Evolutionary conservation across 2,888 invertebrate species (phyloP), one percentile per base, ranked within the genome.

Genomic region (Panorpa germanica): DNA sequence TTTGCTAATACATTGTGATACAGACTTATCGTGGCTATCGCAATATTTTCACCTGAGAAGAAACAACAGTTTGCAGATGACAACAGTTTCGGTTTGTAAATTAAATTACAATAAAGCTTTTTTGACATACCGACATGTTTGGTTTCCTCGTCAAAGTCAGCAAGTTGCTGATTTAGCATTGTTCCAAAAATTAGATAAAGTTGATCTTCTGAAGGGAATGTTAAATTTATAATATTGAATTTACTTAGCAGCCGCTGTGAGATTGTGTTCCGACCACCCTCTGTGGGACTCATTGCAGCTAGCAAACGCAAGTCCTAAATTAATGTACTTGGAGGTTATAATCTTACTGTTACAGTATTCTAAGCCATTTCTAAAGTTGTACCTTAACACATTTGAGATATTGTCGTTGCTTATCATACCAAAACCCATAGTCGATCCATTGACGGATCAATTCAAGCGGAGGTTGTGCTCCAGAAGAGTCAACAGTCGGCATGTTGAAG

Each of bases 401-500:
- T 53, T 85, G 85, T 46, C 77, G 83, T 35, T 56, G 55, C 2
- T 86, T 57, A 48, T 88, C 77, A 48, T 78, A 88, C 86, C 86
- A 88, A 56, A 82, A 86, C 2, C 77, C 77, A 45, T 88, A 85
- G 53, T 83, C 85, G 33, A 83, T 63, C 82, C 82, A 85, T 41
- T 85, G 73, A 11, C 80, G 59, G 28, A 88, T 59, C 26, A 88
- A 56, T 50, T 90, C 88, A 5, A 90, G 54, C 0, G 88, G 83
- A 4, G 88, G 85, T 49, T 88, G 86, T 0, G 86, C 82, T 0
- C 86, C 88, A 46, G 82, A 88, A 8, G 65, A 65, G 45, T 90
- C 88, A 39, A 81, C 78, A 5, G 77, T 78, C 0, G 88, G 88
- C 85, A 88, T 86, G 57, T 88, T 88, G 43, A 90, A 73, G 49